Evolutionary conservation across 2,113 vertebrate genomes (phyloP).

Genomic region (Eleginops maclovinus): DNA sequence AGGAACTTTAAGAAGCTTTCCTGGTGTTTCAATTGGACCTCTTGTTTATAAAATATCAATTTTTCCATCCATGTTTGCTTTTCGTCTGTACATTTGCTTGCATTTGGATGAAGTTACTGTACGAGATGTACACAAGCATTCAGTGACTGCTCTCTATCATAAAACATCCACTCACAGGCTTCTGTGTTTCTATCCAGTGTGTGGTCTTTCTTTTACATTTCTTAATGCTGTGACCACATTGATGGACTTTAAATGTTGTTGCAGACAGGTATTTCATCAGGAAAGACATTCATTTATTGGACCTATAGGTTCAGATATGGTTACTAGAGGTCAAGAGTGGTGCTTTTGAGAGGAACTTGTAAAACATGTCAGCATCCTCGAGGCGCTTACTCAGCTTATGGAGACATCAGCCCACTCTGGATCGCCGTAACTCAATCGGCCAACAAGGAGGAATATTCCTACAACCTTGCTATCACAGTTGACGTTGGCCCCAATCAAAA

Average conservation of each 20-base stretch:
- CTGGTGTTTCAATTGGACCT: neutral
- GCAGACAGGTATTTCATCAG: neutral
- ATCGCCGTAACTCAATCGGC: conserved; percentile 61
- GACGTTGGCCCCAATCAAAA: conserved; percentile 56
- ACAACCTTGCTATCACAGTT: conserved; percentile 68
- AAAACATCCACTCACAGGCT: conserved; percentile 8
- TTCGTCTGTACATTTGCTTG: neutral
- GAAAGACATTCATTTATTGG: conserved; percentile 26
- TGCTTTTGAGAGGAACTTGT: conserved; percentile 48
- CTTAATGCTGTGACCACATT: conserved; percentile 4
- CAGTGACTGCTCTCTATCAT: neutral
- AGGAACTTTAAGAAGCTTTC: too few relatives aligned
- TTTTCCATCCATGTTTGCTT: too few relatives aligned
- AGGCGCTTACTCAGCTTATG: conserved; percentile 47
- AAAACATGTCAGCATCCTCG: conserved; percentile 58
- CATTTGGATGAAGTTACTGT: neutral
- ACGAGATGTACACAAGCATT: neutral
- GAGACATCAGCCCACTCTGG: conserved; percentile 36
- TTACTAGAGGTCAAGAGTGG: conserved; percentile 18
- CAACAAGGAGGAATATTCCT: conserved; percentile 56
- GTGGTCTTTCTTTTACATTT: conserved; percentile 2
- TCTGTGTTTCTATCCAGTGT: neutral
- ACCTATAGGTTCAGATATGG: conserved; percentile 36
- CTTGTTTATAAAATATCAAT: neutral
- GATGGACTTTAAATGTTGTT: conserved; percentile 15